Evolutionary conservation across 2,113 vertebrate species (phyloP), one percentile per base, ranked within the genome.

Genomic region (Stegostoma tigrinum): DNA sequence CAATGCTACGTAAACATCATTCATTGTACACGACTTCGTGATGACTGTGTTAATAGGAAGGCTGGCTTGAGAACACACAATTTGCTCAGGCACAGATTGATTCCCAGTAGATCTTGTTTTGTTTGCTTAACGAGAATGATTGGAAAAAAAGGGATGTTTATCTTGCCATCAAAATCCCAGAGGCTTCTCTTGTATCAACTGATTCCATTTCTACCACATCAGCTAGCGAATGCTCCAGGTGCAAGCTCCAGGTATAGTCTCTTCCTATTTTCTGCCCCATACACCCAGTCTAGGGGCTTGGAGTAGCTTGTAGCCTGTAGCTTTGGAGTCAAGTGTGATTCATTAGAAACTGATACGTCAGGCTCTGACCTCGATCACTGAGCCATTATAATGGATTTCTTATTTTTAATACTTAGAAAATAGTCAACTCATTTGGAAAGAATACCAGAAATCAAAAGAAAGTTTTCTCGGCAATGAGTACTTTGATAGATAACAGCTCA

Each of bases 121-220:
- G 45, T 95, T 95, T 72, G 38, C 94, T 95, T 95, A 75, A 70
- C 66, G 70, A 52, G 45, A 95, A 52, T 45, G 94, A 72, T 70
- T 95, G 93, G 93, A 95, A 95, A 66, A 89, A 95, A 72, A 70
- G 67, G 93, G 93, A 95, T 95, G 67, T 95, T 95, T 95, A 72
- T 72, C 68, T 95, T 72, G 45, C 45, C 66, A 52, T 72, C 87
- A 19, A 72, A 45, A 27, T 95, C 94, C 67, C 94, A 27, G 42
- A 95, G 68, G 94, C 67, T 95, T 52, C 17, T 17, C 17, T 15
- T 75, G 68, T 95, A 21, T 95, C 94, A 95, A 95, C 94, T 95
- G 94, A 72, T 75, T 70, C n/a, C 67, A 72, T 34, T 70, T 38
- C n/a, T 48, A 75, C 48, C 42, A 72, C 94, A 45, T 70, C 94